Percentiles rank a stretch among this genome's conserved stretches.
These are phyloP conservation scores for Acanthoscelides obtectus DNA, from an alignment of 2,888 invertebrate genomes.

Conservation along the genomic window DNA sequence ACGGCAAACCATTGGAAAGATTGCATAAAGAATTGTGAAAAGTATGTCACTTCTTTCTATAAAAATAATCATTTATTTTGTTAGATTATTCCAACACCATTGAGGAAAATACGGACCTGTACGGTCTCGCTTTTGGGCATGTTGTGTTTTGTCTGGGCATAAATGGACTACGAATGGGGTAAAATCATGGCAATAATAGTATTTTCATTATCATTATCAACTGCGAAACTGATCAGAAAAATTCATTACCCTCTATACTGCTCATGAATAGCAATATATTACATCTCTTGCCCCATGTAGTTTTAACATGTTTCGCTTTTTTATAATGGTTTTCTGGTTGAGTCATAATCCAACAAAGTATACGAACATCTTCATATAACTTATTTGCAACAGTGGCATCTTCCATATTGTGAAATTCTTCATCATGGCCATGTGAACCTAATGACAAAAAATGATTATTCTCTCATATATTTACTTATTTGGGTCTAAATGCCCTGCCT, in stretches of 20 bases:
- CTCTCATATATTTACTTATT: too few species aligned
- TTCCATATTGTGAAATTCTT: conserved; percentile 46
- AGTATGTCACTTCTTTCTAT: too few species aligned
- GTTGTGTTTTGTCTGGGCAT: too few species aligned
- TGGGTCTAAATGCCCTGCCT: too few species aligned
- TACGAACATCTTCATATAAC: conserved; percentile 71
- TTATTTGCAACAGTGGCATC: conserved; percentile 64
- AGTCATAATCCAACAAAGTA: conserved; percentile 97
- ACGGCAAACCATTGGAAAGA: too few species aligned
- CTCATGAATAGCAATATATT: conserved; percentile 88
- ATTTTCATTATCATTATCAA: not conserved
- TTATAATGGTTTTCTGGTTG: conserved; percentile 83
- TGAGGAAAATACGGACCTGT: too few species aligned
- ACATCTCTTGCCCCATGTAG: conserved; percentile 93
- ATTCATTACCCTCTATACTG: conserved; percentile 58
- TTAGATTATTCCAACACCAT: too few species aligned
- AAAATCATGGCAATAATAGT: not conserved
- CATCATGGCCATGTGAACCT: conserved; percentile 32
- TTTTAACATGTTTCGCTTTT: conserved; percentile 91
- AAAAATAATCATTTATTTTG: too few species aligned
- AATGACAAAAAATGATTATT: too few species aligned
- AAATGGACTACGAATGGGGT: too few species aligned
- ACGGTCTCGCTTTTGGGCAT: too few species aligned
- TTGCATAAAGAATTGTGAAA: too few species aligned
- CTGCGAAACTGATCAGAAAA: not conserved